phyloP scores from a whole-genome alignment of 2,888 invertebrate species.

The Polyommatus icarus region DNA sequence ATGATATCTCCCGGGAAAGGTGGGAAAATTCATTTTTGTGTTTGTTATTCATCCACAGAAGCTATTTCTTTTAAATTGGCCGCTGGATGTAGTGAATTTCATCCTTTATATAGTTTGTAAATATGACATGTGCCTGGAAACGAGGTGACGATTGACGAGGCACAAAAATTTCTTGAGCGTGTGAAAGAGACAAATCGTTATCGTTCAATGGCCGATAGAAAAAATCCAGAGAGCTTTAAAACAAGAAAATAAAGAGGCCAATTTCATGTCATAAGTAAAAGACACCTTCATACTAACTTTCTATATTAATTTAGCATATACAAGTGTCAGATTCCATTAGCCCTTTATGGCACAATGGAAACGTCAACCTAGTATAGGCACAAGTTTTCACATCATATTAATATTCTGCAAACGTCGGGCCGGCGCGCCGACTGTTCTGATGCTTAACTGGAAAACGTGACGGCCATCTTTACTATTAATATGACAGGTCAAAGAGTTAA shows the following conservation, averaged over 20 bases:
- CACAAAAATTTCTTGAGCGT: no score
- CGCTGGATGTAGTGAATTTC: no score
- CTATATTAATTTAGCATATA: not conserved
- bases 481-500: not conserved
- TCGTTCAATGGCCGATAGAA: no score
- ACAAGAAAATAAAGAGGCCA: no score
- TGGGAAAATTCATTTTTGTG: not conserved
- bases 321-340: not conserved
- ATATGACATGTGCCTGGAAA: no score
- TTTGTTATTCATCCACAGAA: no score
- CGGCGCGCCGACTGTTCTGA: constrained; percentile 10
- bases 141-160: no score
- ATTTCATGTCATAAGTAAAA: no score
- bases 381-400: constrained; percentile 18
- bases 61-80: no score
- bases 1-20: not conserved
- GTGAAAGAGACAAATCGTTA: no score
- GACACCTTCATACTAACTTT: not conserved
- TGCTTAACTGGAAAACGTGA: not conserved
- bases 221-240: no score
- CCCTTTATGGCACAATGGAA: not conserved
- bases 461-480: not conserved
- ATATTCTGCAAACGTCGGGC: constrained; percentile 22
- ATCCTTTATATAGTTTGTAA: no score
- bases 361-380: not conserved